Percentiles rank a stretch among this genome's conserved stretches.
Conservation (phyloP, 2,888 invertebrate genomes). For the Tillus elongatus region DNA sequence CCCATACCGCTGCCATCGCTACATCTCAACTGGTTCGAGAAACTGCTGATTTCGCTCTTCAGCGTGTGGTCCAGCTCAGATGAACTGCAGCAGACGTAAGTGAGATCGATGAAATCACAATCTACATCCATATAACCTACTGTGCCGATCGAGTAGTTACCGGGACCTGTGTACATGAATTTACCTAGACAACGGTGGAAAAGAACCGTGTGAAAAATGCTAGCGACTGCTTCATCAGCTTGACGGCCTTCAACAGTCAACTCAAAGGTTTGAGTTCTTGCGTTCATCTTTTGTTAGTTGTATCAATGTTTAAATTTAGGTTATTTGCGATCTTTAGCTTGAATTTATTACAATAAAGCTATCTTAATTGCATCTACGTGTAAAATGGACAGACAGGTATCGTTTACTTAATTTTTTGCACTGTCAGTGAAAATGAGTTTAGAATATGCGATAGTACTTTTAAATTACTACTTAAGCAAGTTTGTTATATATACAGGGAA, state of each 20-base stretch:
- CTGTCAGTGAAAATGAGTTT: too few species aligned
- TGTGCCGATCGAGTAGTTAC: slow-evolving; percentile 91
- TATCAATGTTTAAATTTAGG: too few species aligned
- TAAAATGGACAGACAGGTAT: too few species aligned
- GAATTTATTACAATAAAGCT: too few species aligned
- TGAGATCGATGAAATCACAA: slow-evolving; percentile 96
- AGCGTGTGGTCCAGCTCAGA: slow-evolving; percentile 62
- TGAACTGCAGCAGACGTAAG: slow-evolving; percentile 91
- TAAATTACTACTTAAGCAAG: too few species aligned
- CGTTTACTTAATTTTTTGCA: too few species aligned
- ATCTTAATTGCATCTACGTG: too few species aligned
- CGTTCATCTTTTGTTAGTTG: slow-evolving; percentile 61
- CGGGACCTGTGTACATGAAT: slow-evolving; percentile 89
- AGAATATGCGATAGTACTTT: too few species aligned
- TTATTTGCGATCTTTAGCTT: too few species aligned
- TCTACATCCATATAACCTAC: slow-evolving; percentile 94
- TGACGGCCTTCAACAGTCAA: slow-evolving; percentile 82
- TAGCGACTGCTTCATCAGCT: slow-evolving; percentile 84
- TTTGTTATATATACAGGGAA: too few species aligned
- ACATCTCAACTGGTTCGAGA: slow-evolving; percentile 68
- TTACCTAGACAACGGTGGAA: slow-evolving; percentile 87
- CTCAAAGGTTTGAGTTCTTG: slow-evolving; percentile 70
- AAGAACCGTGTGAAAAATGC: slow-evolving; percentile 85
- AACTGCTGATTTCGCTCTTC: slow-evolving; percentile 66
- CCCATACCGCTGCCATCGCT: slow-evolving; percentile 63